phyloP scores from a whole-genome alignment of 2,888 invertebrate genomes.

The Drosophila nr. perissopoda region DNA sequence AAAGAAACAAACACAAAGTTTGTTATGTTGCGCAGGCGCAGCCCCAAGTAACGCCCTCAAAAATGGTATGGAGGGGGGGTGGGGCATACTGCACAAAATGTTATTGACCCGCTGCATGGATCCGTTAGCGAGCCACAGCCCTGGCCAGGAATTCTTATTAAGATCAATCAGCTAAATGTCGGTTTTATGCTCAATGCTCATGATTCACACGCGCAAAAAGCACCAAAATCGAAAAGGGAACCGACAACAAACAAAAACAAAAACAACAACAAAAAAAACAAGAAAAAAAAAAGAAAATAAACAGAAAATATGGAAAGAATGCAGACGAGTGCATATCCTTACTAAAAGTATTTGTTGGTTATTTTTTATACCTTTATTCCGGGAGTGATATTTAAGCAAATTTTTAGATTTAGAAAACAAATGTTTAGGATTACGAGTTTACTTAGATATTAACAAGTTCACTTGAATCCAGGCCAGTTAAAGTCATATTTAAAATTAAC shows the following conservation, averaged over 20 bases:
- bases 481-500: fast-evolving
- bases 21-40: slow-evolving; percentile 78
- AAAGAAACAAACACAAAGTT: slow-evolving; percentile 66
- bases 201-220: slow-evolving; percentile 71
- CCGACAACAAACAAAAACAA: slow-evolving; percentile 25
- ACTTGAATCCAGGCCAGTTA: fast-evolving
- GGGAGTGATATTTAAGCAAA: neutral
- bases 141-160: slow-evolving; percentile 72
- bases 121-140: slow-evolving; percentile 61
- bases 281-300: neutral
- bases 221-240: slow-evolving; percentile 63
- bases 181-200: slow-evolving; percentile 80
- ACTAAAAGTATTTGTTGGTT: neutral
- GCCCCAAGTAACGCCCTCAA: slow-evolving; percentile 69
- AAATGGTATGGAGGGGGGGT: neutral
- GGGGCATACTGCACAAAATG: slow-evolving; percentile 44
- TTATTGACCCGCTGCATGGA: slow-evolving; percentile 71
- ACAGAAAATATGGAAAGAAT: neutral
- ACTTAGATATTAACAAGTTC: neutral
- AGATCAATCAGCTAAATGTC: slow-evolving; percentile 80
- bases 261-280: slow-evolving; percentile 4
- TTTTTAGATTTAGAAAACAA: no score
- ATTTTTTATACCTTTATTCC: neutral
- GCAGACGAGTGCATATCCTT: slow-evolving; percentile 33
- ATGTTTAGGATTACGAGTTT: no score